Evolutionary conservation across 2,797 vertebrate species (phyloP), one percentile per base, ranked within the genome.

Genomic region (Morus bassanus): DNA sequence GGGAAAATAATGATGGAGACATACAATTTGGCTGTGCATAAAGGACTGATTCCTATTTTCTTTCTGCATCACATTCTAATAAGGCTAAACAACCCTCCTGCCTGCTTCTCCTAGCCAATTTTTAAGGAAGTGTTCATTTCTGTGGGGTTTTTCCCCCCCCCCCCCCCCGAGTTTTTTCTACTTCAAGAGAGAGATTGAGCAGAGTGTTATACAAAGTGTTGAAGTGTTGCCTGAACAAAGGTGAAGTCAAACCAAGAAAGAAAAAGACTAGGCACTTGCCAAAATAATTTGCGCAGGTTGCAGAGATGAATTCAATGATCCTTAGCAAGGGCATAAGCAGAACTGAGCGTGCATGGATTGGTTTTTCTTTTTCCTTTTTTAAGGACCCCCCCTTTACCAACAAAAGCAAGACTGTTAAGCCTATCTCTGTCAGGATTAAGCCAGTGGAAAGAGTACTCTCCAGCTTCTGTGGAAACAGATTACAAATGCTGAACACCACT

Each of bases 31-130:
- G 60, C 59, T 72, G 27, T 7, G 80, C 85, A 74, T 57, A 75
- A 85, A 73, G 70, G 43, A 27, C n/a, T 8, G 33, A 69, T 17
- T 57, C 85, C 67, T 57, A 5, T 76, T 93, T 69, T 76, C 78
- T 59, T 91, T 89, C 76, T 79, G 18, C 53, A 46, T 43, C 45
- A 35, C n/a, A 43, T 81, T 73, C 90, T 91, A 75, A 95, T 89
- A 73, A 81, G 83, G 76, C 43, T 79, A 19, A 94, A 39, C 75
- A 57, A 46, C 50, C 45, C 73, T 67, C 83, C 77, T 46, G 70
- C 43, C 68, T 68, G 50, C 63, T 86, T 25, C 68, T 70, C 24
- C 37, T 21, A 63, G 78, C 57, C n/a, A 60, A 3, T 30, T 94
- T 72, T 72, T 67, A 54, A 43, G 48, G 73, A 84, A 92, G 53